Evolutionary conservation across 2,113 vertebrate genomes (phyloP).

Genomic region (Ceyx melanurus): DNA sequence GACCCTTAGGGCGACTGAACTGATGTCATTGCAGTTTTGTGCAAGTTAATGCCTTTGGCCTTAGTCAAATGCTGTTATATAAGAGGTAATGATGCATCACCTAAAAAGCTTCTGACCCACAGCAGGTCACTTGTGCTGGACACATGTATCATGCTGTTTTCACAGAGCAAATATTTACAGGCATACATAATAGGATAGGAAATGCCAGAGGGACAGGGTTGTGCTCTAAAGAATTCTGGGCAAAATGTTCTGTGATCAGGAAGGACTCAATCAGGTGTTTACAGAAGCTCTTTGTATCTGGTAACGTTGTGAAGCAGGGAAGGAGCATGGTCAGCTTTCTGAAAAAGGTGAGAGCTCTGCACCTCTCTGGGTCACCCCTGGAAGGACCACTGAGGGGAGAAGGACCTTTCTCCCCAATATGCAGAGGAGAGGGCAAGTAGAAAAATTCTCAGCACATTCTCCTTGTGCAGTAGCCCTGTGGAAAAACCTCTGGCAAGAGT

Average conservation of each 20-base stretch:
- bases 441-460: background rate
- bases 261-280: background rate
- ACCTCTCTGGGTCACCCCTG: background rate
- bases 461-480: background rate
- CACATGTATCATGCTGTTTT: background rate
- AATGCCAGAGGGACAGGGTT: background rate
- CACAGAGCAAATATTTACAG: background rate
- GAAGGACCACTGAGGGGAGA: rapidly evolving
- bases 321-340: background rate
- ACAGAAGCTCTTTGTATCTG: background rate
- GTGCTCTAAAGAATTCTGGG: background rate
- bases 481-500: background rate
- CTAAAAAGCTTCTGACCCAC: background rate
- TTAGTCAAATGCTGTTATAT: background rate
- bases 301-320: background rate
- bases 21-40: background rate
- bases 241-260: background rate
- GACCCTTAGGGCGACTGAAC: background rate
- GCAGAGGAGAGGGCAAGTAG: background rate
- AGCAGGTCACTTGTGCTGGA: background rate
- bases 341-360: background rate
- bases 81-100: background rate
- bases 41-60: background rate
- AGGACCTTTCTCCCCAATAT: background rate
- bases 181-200: background rate